Base-by-base conservation (phyloP, 1,140 invertebrate genomes). In the Drosophila yakuba region DNA sequence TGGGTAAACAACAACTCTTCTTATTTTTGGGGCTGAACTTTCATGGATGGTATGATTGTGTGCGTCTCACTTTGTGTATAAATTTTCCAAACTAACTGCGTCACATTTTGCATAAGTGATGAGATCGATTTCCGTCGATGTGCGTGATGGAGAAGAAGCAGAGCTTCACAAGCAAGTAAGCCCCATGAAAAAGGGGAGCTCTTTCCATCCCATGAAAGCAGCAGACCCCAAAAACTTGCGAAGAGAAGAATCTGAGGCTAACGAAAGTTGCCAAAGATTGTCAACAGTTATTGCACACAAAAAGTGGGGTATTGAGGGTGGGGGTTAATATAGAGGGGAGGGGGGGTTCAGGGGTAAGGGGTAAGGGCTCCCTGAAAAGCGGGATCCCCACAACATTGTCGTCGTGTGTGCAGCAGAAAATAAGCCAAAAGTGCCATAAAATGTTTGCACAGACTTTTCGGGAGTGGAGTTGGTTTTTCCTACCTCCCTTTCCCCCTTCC, bases 101-200 rank as follows among this genome's bases (percentile, higher is more conserved):
- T 83, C 80, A 84, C 85, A 89, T 89, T 89, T 89, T 89, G 84
- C 84, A 89, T 89, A 89, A 89, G 80, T 89, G 85, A 89, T 89
- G 84, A 84, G 84, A 89, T 89, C 84, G 84, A 89, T 89, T 89
- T 89, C 84, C 84, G 79, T 71, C 67, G 79, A 77, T 69, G 71
- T 88, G 83, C 84, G 84, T 88, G 84, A 76, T 64, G 72, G 67
- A 12, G 47, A 48, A 10, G 59, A 20, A 43, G 39, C n/a, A 39
- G 44, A 32, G 32, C 32, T 10, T 10, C 8, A 10, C 8, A 10
- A 32, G 32, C 0, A 15, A 3, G 39, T 10, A 39, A 23, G 10
- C 44, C 25, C 7, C 36, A 11, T 15, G 38, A 23, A n/a, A 41
- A 54, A 28, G 48, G 41, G 54, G 47, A 4, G 36, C 20, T 20